A percentile compares a stretch with the other conserved stretches of the same genome.
Evolutionary conservation across 1,140 invertebrate species (phyloP).

Genomic region (Drosophila repletoides): DNA sequence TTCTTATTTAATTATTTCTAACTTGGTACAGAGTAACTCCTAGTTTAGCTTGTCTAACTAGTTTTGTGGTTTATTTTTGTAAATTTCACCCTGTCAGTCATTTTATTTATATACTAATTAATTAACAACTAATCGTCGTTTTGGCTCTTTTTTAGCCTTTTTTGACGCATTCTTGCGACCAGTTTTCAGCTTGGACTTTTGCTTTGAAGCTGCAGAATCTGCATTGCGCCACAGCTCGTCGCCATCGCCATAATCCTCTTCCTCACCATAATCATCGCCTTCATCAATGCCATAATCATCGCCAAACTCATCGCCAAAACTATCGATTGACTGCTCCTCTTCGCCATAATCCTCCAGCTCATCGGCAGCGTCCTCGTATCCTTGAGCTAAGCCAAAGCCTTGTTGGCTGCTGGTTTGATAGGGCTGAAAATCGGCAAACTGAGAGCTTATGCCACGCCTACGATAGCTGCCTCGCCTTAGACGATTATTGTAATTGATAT

Average conservation of each 20-base stretch:
- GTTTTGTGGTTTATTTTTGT: too few species aligned
- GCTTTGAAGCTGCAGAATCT: background rate
- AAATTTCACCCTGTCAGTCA: too few species aligned
- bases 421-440: too few species aligned
- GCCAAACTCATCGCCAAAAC: background rate
- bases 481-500: background rate
- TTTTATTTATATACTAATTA: constrained; percentile 44
- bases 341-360: background rate
- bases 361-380: background rate
- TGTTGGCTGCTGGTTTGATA: too few species aligned
- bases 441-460: background rate
- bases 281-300: background rate
- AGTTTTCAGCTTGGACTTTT: background rate
- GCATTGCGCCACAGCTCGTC: constrained; percentile 17
- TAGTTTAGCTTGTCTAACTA: too few species aligned
- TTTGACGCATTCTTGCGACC: background rate
- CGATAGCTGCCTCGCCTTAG: background rate
- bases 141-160: background rate
- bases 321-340: background rate
- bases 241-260: background rate
- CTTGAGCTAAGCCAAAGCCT: too few species aligned
- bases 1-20: too few species aligned
- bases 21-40: too few species aligned
- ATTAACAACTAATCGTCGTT: constrained; percentile 19
- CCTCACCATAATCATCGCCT: background rate